Evolutionary conservation across 1,140 invertebrate species (phyloP).

Genomic region (Zaprionus tsacasi): DNA sequence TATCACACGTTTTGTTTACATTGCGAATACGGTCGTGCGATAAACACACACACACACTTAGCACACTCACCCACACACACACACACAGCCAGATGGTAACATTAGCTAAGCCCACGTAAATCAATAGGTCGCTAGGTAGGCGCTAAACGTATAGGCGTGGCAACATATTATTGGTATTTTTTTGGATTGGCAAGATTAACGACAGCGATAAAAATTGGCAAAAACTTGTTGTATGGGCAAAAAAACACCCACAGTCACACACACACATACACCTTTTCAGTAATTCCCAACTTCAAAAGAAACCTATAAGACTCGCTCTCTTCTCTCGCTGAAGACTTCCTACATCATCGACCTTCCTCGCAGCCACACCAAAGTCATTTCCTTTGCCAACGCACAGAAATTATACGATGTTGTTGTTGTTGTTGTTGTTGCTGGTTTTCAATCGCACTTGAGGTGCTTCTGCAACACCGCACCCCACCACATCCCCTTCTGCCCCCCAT

Average conservation of each 20-base stretch:
- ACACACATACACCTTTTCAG: constrained; percentile 28
- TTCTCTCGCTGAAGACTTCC: constrained; percentile 1
- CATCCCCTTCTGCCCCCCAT: not conserved
- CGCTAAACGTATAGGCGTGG: constrained; percentile 43
- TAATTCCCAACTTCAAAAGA: constrained; percentile 7
- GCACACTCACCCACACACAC: not conserved
- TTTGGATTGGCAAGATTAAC: constrained; percentile 61
- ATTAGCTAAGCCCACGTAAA: constrained; percentile 42
- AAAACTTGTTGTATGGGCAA: constrained; percentile 49
- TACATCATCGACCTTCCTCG: constrained; percentile 25
- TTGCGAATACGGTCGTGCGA: constrained; percentile 7
- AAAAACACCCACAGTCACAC: constrained; percentile 34
- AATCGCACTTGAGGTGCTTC: constrained; percentile 75
- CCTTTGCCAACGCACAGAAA: constrained; percentile 69
- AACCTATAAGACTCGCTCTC: constrained; percentile 47
- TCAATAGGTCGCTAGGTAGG: constrained; percentile 54
- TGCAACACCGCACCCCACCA: constrained; percentile 7
- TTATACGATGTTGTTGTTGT: constrained; percentile 24
- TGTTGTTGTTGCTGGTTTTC: constrained; percentile 53
- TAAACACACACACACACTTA: constrained; percentile 15
- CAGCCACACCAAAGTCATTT: constrained; percentile 63
- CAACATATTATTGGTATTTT: constrained; percentile 51
- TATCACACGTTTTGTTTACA: constrained; percentile 34
- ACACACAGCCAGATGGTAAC: not conserved
- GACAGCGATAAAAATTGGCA: constrained; percentile 46